phyloP scores from a whole-genome alignment of 2,888 invertebrate genomes.

The Liodrosophila aerea region DNA sequence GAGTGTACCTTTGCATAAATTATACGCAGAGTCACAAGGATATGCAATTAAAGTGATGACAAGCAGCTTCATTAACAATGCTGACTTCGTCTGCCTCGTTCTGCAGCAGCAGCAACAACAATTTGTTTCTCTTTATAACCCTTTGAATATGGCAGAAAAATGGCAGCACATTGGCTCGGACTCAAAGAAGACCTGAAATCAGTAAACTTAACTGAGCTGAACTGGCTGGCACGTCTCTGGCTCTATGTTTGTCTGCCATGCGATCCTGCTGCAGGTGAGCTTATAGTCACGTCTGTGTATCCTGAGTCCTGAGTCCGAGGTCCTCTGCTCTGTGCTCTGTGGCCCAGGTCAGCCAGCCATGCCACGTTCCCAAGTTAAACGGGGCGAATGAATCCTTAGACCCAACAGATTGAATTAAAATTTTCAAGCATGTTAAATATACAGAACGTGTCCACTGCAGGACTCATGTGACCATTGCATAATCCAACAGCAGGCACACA shows the following conservation, averaged over 20 bases:
- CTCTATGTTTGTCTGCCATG: constrained; percentile 81
- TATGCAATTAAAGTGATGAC: constrained; percentile 41
- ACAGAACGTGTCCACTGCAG: constrained; percentile 6
- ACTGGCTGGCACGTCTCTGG: constrained; percentile 80
- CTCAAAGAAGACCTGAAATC: constrained; percentile 82
- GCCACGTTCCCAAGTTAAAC: constrained; percentile 31
- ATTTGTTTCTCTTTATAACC: constrained; percentile 4
- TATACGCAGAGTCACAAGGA: constrained; percentile 23
- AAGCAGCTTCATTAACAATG: constrained; percentile 43
- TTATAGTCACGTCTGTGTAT: constrained; percentile 15
- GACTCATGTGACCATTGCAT: constrained; percentile 21
- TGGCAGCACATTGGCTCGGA: constrained; percentile 73
- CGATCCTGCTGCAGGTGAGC: constrained; percentile 80
- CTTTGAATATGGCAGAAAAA: background rate
- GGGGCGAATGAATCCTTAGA: constrained; percentile 31
- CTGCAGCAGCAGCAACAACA: constrained; percentile 7
- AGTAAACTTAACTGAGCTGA: constrained; percentile 80
- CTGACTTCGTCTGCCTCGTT: constrained; percentile 21
- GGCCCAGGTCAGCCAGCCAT: constrained; percentile 25
- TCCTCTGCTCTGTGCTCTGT: constrained; percentile 4
- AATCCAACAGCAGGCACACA: constrained; percentile 15
- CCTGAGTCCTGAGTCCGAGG: background rate
- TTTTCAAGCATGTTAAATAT: constrained; percentile 43
- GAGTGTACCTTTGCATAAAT: constrained; percentile 17
- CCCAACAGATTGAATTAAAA: constrained; percentile 39